Evolutionary conservation across 2,113 vertebrate genomes (phyloP), one percentile per base, ranked within the genome.

Genomic region (Syrrhaptes paradoxus): DNA sequence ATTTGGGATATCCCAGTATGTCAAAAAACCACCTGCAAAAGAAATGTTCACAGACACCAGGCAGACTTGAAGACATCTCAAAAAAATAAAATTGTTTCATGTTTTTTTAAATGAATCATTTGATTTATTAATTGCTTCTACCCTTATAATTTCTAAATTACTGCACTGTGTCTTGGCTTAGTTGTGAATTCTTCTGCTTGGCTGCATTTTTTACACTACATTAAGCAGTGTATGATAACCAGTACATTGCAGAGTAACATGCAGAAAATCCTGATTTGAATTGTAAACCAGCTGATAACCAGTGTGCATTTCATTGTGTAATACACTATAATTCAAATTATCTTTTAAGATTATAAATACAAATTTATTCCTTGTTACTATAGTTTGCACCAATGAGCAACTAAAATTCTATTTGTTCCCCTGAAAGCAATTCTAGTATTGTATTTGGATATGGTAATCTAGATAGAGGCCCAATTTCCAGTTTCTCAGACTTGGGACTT

Each of bases 11-110:
- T 88, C 99, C 98, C 94, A 99, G 98, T 80, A 98, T 97, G 98
- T 99, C 99, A 97, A 99, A 99, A 98, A 99, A 99, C 99, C 99
- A 99, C 97, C 99, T 99, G 98, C 78, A 98, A 98, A 94, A 98
- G 72, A 97, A 94, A 77, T 3, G 48, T 87, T 95, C 41, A 88
- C 51, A 94, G 73, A 94, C 31, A 88, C 78, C 66, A 95, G 52
- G 63, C 52, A 87, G 46, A 71, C 45, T 88, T 95, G 45, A 92
- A 84, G 43, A 22, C 67, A 77, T 49, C 59, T 66, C 62, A 83
- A 79, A 54, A n/a, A 63, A 77, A 52, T 13, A 41, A 41, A 38
- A 38, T 76, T 49, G 46, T 54, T 49, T 87, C 5, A n/a, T 19
- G 32, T 9, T 31, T 72, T 46, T 85, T 71, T 54, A 31, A 46